Conservation (phyloP, 2,888 invertebrate genomes). For the Cerastis leucographa region DNA sequence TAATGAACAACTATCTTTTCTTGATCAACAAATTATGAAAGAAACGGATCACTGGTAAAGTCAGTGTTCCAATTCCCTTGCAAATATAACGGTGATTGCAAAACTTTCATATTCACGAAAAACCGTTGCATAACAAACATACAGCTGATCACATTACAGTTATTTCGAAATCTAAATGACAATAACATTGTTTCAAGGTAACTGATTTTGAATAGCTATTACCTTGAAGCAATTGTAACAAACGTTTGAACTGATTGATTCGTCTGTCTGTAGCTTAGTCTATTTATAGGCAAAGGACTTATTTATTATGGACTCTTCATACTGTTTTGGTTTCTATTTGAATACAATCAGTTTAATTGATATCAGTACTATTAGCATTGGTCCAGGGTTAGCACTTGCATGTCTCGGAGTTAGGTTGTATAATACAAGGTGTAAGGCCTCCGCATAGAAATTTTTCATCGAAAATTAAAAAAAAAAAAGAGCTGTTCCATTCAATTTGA, state of each 20-base stretch:
- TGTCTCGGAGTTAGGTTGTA: not conserved
- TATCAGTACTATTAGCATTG: conserved; percentile 2
- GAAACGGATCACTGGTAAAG: not conserved
- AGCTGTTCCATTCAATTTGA: no score
- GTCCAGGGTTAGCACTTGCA: conserved; percentile 21
- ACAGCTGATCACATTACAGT: conserved; percentile 13
- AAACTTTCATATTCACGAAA: not conserved
- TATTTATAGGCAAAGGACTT: conserved; percentile 35
- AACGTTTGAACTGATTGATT: conserved; percentile 46
- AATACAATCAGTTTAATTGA: conserved; percentile 50
- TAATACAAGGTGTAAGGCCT: not conserved
- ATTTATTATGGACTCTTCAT: conserved; percentile 22
- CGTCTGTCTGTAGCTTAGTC: conserved; percentile 16
- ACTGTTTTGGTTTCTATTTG: conserved; percentile 22
- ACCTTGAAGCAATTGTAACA: conserved; percentile 34
- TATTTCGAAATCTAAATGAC: conserved; percentile 34
- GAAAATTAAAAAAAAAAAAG: no score
- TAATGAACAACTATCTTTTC: not conserved
- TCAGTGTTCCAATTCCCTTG: not conserved
- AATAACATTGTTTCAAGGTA: conserved; percentile 49
- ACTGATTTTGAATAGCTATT: not conserved
- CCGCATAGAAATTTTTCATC: no score
- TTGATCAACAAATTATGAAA: not conserved
- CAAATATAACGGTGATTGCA: not conserved
- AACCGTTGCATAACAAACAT: not conserved